Evolutionary conservation across 2,113 vertebrate genomes (phyloP).

Genomic region (Lagenorhynchus albirostris): DNA sequence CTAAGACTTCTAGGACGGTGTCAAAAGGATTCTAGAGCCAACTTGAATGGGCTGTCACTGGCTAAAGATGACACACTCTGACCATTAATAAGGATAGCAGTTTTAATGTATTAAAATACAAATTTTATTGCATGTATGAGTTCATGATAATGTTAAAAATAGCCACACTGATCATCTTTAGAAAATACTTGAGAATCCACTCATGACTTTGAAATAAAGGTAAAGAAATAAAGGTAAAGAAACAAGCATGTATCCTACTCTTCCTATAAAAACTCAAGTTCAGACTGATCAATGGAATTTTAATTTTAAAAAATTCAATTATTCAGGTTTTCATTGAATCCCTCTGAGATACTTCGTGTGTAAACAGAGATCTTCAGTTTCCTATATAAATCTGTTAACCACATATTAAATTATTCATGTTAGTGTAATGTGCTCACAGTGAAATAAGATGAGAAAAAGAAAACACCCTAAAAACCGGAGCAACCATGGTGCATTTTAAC

Average conservation of each 20-base stretch:
- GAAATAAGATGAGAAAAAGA: neutral
- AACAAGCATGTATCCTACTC: accelerated
- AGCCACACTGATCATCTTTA: accelerated
- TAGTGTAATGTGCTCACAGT: accelerated
- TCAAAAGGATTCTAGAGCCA: neutral
- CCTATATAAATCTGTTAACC: neutral
- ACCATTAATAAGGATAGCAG: neutral
- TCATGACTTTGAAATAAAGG: neutral
- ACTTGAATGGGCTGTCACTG: too few species aligned
- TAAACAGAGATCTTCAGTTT: neutral
- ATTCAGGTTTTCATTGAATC: neutral
- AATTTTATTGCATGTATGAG: too few species aligned
- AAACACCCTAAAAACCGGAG: accelerated
- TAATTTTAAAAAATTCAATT: neutral
- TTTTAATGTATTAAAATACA: too few species aligned
- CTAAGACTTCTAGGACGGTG: accelerated
- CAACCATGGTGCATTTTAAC: accelerated
- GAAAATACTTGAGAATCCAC: neutral
- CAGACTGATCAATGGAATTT: neutral
- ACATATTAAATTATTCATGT: neutral
- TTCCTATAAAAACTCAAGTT: neutral
- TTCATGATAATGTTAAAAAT: neutral
- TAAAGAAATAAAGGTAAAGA: too few species aligned
- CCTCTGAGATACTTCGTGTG: accelerated
- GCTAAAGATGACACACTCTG: neutral